Conservation (phyloP, 2,113 vertebrate genomes). For the Mus spicilegus region DNA sequence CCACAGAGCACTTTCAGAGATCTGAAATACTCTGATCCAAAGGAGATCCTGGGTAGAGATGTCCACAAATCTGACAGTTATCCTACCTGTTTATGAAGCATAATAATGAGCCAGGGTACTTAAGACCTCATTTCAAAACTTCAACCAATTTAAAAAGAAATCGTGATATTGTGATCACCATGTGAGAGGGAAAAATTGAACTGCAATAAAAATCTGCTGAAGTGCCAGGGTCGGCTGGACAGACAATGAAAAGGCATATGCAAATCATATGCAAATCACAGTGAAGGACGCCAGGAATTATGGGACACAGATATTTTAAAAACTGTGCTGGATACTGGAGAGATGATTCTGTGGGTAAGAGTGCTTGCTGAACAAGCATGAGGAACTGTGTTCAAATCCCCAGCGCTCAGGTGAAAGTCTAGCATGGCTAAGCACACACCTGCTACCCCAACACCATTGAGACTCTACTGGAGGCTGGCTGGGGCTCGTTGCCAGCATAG, state of each 20-base stretch:
- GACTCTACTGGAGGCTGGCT: not conserved
- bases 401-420: not conserved
- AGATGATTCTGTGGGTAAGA: not conserved
- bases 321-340: not conserved
- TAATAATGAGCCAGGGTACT: not conserved
- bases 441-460: too few relatives aligned
- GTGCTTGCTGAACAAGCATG: not conserved
- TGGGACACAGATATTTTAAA: not conserved
- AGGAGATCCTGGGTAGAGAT: not conserved
- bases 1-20: not conserved
- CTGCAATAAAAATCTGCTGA: not conserved
- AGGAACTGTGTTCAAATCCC: too few relatives aligned
- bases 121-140: not conserved
- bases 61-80: not conserved
- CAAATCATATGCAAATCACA: not conserved
- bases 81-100: not conserved
- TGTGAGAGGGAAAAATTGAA: not conserved
- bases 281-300: not conserved
- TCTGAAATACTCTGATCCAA: not conserved
- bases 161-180: not conserved
- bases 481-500: not conserved
- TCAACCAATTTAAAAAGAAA: not conserved
- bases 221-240: not conserved
- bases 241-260: not conserved
- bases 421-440: not conserved